Evolutionary conservation across 2,888 invertebrate genomes (phyloP).

Genomic region (Desoria tigrina): DNA sequence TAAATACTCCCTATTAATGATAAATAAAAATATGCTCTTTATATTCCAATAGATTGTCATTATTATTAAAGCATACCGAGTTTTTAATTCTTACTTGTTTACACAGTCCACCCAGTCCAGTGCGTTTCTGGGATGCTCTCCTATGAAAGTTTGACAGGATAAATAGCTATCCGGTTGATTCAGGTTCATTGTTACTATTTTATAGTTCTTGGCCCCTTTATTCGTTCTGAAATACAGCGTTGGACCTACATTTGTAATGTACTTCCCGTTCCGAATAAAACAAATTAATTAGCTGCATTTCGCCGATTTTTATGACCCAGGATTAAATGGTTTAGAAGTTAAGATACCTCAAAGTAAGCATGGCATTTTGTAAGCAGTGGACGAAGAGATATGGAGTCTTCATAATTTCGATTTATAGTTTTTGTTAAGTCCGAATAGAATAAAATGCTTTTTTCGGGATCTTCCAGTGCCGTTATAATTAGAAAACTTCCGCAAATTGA

Average conservation of each 20-base stretch:
- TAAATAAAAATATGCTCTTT: conserved; percentile 3
- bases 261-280: conserved; percentile 61
- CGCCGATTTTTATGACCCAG: too few species aligned
- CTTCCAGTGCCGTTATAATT: too few species aligned
- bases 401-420: background rate
- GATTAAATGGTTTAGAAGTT: too few species aligned
- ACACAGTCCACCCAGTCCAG: conserved; percentile 86
- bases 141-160: conserved; percentile 79
- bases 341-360: too few species aligned
- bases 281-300: too few species aligned
- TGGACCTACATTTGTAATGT: conserved; percentile 81
- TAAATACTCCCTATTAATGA: conserved; percentile 74
- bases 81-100: conserved; percentile 59
- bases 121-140: conserved; percentile 81
- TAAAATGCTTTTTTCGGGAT: conserved; percentile 2
- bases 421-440: conserved; percentile 19
- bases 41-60: too few species aligned
- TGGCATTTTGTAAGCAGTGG: too few species aligned
- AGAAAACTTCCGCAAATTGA: conserved; percentile 25
- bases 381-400: too few species aligned
- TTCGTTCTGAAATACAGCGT: conserved; percentile 86
- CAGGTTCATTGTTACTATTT: conserved; percentile 70
- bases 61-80: background rate
- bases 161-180: conserved; percentile 60
- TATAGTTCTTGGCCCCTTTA: conserved; percentile 88